phyloP scores from a whole-genome alignment of 2,113 vertebrate genomes.

The Ochotona curzoniae region DNA sequence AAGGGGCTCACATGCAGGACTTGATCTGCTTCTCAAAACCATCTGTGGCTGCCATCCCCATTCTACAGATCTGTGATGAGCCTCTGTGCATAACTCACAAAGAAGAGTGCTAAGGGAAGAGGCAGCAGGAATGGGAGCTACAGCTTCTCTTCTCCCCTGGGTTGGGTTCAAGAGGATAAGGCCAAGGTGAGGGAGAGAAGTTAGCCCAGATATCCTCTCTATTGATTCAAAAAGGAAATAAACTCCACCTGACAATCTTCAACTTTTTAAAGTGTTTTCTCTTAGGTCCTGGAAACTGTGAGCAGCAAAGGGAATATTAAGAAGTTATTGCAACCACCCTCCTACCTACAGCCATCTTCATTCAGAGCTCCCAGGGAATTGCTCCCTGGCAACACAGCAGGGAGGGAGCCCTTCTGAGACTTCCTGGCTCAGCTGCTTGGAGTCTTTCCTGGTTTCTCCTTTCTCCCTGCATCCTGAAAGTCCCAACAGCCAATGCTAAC shows the following conservation, averaged over 20 bases:
- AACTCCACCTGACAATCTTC: background rate
- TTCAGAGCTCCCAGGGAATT: background rate
- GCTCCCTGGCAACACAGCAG: rapidly evolving
- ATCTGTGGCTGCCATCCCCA: background rate
- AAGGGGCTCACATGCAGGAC: background rate
- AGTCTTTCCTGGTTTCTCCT: background rate
- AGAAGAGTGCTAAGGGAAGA: background rate
- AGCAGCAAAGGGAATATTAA: background rate
- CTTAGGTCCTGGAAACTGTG: background rate
- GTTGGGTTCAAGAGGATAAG: too few species aligned
- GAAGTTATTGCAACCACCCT: background rate
- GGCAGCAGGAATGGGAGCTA: background rate
- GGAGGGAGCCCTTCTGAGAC: background rate
- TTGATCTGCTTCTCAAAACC: background rate
- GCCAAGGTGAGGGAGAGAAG: background rate
- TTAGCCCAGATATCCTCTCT: background rate
- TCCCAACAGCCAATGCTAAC: background rate
- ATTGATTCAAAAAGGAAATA: background rate
- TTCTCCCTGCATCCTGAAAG: background rate
- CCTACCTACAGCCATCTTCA: too few species aligned
- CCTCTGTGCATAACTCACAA: background rate
- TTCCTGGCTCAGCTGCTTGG: background rate
- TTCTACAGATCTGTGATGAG: slow-evolving; percentile 11
- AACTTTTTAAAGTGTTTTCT: background rate
- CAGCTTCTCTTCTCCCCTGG: background rate